Percentiles rank a stretch among this genome's conserved stretches.
Conservation (phyloP, 2,888 invertebrate species). For the Drosophila tripunctata region DNA sequence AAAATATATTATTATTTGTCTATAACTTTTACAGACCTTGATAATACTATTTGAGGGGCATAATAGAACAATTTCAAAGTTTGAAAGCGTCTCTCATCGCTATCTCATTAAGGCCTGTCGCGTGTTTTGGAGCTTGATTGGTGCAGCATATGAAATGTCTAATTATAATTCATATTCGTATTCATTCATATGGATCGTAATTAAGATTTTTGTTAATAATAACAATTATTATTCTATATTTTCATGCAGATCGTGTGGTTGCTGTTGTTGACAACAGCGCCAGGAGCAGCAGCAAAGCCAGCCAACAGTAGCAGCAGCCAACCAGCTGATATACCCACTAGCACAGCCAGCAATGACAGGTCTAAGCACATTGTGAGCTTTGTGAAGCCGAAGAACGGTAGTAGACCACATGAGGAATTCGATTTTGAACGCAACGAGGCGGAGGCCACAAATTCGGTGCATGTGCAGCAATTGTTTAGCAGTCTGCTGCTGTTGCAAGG, state of each 20-base stretch:
- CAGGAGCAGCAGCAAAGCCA: slow-evolving; percentile 41
- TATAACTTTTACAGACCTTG: slow-evolving; percentile 46
- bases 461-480: slow-evolving; percentile 62
- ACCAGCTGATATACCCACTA: slow-evolving; percentile 21
- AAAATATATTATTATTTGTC: not conserved
- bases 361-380: slow-evolving; percentile 73
- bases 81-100: not conserved
- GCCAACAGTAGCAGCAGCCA: slow-evolving; percentile 11
- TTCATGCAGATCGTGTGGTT: slow-evolving; percentile 56
- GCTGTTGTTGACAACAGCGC: slow-evolving; percentile 39
- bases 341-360: slow-evolving; percentile 25
- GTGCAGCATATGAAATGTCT: slow-evolving; percentile 56
- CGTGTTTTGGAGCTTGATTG: slow-evolving; percentile 20
- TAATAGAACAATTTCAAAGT: slow-evolving; percentile 40
- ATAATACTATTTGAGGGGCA: slow-evolving; percentile 22
- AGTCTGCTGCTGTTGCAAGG: slow-evolving; percentile 61
- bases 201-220: slow-evolving; percentile 36
- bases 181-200: slow-evolving; percentile 41
- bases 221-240: slow-evolving; percentile 17
- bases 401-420: slow-evolving; percentile 59
- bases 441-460: slow-evolving; percentile 55
- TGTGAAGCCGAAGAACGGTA: slow-evolving; percentile 50
- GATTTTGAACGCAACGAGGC: slow-evolving; percentile 67
- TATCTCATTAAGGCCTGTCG: slow-evolving; percentile 51
- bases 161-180: slow-evolving; percentile 50